These are phyloP conservation scores for Amblyornis subalaris DNA, from an alignment of 2,113 vertebrate genomes.

Conservation along the genomic window DNA sequence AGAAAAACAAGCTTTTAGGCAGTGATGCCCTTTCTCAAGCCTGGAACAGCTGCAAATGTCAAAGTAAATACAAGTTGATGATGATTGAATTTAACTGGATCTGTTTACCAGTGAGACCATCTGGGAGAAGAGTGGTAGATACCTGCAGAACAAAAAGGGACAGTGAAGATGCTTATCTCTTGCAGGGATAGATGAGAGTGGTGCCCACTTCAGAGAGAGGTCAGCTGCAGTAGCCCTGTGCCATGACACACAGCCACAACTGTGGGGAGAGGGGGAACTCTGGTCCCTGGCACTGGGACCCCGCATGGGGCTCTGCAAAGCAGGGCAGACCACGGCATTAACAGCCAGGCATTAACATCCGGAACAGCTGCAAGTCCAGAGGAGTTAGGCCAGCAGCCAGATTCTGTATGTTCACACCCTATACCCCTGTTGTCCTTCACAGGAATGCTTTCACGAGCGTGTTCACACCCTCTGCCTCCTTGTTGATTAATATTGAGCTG, in stretches of 20 bases:
- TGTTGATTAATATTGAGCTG: background rate
- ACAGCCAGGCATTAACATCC: background rate
- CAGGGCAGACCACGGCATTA: background rate
- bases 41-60: background rate
- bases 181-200: background rate
- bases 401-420: background rate
- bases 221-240: background rate
- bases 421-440: background rate
- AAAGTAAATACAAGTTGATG: background rate
- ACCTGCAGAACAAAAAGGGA: background rate
- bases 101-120: background rate
- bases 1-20: background rate
- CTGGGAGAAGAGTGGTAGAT: background rate
- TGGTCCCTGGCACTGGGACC: background rate
- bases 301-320: fast-evolving
- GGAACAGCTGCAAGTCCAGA: background rate
- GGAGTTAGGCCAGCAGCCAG: background rate
- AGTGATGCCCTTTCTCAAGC: background rate
- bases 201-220: fast-evolving
- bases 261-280: background rate
- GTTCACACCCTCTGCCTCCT: background rate
- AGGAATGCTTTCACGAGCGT: background rate
- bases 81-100: background rate
- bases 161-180: background rate
- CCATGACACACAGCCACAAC: fast-evolving